A percentile compares a stretch with the other conserved stretches of the same genome.
phyloP scores from a whole-genome alignment of 2,888 invertebrate genomes.

The Drosophila flavopinicola region DNA sequence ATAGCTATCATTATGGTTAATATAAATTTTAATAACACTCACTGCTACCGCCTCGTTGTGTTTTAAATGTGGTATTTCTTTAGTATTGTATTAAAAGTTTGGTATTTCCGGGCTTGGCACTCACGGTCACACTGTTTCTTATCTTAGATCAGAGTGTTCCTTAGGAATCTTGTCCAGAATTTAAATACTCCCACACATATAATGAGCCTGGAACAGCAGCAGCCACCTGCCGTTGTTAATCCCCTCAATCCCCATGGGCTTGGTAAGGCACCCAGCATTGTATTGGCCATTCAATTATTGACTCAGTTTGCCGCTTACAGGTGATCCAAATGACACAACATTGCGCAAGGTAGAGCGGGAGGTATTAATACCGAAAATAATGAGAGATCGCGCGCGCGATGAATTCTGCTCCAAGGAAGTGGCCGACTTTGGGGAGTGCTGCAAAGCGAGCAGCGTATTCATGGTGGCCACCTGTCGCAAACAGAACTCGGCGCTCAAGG shows the following conservation, averaged over 20 bases:
- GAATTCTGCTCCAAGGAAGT: slow-evolving; percentile 92
- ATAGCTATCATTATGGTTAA: too few relatives aligned
- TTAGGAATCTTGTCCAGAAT: slow-evolving; percentile 6
- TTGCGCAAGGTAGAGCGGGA: slow-evolving; percentile 95
- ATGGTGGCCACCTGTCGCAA: slow-evolving; percentile 91
- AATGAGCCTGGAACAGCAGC: slow-evolving; percentile 57
- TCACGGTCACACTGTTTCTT: slow-evolving; percentile 12
- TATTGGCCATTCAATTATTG: not conserved
- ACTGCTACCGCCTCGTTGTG: not conserved
- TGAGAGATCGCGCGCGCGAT: slow-evolving; percentile 91
- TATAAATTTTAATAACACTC: too few relatives aligned
- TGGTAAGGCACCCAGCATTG: slow-evolving; percentile 52
- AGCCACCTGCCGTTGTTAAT: slow-evolving; percentile 26
- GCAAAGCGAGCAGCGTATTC: slow-evolving; percentile 88
- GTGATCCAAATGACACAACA: slow-evolving; percentile 87
- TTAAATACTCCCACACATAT: slow-evolving; percentile 15
- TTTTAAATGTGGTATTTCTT: too few relatives aligned
- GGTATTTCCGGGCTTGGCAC: not conserved
- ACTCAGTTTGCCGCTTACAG: slow-evolving; percentile 41
- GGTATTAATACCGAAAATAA: slow-evolving; percentile 94
- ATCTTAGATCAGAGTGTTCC: slow-evolving; percentile 18
- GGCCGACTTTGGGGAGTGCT: slow-evolving; percentile 89
- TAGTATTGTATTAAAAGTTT: not conserved
- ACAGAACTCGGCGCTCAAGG: slow-evolving; percentile 88
- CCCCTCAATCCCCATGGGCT: slow-evolving; percentile 82